Percentiles rank a stretch among this genome's conserved stretches.
Evolutionary conservation across 2,113 vertebrate genomes (phyloP).

Genomic region (Corythaixoides concolor): DNA sequence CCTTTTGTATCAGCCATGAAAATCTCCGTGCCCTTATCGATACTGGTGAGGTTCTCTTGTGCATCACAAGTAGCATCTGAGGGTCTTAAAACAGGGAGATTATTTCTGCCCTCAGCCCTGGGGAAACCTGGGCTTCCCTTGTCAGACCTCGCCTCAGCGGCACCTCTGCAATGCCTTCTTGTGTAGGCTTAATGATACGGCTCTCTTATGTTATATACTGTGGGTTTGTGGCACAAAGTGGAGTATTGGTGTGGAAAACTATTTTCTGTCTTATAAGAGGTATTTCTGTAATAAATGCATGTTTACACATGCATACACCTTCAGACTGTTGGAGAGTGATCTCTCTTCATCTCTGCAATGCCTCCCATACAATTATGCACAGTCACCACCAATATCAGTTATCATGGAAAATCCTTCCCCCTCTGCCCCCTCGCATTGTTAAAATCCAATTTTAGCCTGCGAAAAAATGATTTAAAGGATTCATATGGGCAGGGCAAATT

Average conservation of each 20-base stretch:
- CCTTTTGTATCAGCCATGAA: background rate
- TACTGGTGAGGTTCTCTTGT: background rate
- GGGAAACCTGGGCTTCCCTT: background rate
- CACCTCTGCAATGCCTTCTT: background rate
- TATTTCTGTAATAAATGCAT: background rate
- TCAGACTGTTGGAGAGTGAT: background rate
- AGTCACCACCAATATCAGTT: conserved; percentile 1
- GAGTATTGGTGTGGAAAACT: background rate
- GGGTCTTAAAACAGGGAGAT: background rate
- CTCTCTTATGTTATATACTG: background rate
- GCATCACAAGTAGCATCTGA: background rate
- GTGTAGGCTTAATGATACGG: background rate
- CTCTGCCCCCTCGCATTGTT: background rate
- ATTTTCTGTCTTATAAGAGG: background rate
- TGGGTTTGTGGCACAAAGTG: background rate
- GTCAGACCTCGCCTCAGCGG: background rate
- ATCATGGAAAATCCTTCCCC: conserved; percentile 17
- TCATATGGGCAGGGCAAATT: background rate
- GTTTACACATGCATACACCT: background rate
- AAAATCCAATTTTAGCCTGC: conserved; percentile 25
- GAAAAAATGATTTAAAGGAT: conserved; percentile 1
- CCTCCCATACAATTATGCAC: background rate
- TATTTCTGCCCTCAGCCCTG: background rate
- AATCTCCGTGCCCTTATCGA: background rate
- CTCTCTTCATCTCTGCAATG: background rate